Evolutionary conservation across 35 echinoderm and acorn worm species (phyloP).

Genomic region (Lytechinus pictus): DNA sequence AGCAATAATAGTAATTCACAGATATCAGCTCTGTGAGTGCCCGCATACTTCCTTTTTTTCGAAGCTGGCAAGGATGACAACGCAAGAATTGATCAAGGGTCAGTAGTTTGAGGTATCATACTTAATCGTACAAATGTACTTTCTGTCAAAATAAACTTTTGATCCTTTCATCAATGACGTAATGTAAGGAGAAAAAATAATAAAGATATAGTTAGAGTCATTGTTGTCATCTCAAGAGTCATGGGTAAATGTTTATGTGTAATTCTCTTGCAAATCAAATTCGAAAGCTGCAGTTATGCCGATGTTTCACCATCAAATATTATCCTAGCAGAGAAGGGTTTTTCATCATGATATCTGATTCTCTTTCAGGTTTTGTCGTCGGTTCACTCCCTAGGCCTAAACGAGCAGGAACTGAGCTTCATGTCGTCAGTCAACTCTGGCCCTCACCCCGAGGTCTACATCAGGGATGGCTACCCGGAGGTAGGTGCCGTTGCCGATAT

Average conservation of each 20-base stretch:
- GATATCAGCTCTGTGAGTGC: no score
- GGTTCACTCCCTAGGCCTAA: conserved; percentile 88
- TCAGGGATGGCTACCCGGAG: conserved; percentile 73
- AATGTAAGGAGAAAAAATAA: no score
- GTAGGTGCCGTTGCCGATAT: conserved; percentile 90
- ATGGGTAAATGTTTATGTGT: neutral
- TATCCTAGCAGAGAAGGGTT: neutral
- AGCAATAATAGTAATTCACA: no score
- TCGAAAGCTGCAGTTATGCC: neutral
- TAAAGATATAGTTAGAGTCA: no score
- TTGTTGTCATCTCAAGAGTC: no score
- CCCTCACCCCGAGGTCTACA: conserved; percentile 58
- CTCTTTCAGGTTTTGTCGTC: conserved; percentile 72
- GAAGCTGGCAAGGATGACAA: no score
- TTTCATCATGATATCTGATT: neutral
- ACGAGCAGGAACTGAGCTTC: conserved; percentile 92
- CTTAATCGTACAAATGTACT: no score
- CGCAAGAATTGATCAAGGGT: no score
- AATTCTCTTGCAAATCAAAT: neutral
- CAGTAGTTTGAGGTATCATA: no score
- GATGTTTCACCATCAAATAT: neutral
- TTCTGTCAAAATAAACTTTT: no score
- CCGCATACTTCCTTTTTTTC: no score
- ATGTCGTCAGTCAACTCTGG: conserved; percentile 69
- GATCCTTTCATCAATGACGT: no score